Conservation (phyloP, 1,140 invertebrate species). For the Meloidogyne chitwoodi region DNA sequence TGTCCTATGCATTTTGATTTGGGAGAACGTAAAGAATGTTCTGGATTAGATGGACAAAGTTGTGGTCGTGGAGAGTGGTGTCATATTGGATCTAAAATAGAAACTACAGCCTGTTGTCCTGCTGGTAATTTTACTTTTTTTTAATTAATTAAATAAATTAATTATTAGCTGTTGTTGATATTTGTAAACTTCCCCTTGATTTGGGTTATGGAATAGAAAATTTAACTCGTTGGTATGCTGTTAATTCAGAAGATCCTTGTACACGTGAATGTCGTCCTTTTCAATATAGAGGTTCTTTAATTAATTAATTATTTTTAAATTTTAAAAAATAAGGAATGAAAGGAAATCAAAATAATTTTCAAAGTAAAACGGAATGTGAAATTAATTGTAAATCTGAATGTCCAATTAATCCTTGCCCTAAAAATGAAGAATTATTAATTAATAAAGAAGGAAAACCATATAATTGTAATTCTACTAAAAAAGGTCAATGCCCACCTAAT, state of each 20-base stretch:
- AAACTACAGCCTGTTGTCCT: slow-evolving; percentile 55
- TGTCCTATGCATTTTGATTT: slow-evolving; percentile 44
- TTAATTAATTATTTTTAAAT: neutral
- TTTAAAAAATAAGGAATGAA: slow-evolving; percentile 43
- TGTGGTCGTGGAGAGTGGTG: slow-evolving; percentile 53
- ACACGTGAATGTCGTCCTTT: slow-evolving; percentile 52
- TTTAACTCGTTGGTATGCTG: slow-evolving; percentile 59
- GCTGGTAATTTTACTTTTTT: slow-evolving; percentile 31
- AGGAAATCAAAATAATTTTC: slow-evolving; percentile 52
- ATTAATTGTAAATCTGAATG: slow-evolving; percentile 37
- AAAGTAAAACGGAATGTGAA: slow-evolving; percentile 38
- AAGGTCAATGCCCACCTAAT: slow-evolving; percentile 45
- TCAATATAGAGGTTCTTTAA: slow-evolving; percentile 7
- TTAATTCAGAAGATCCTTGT: slow-evolving; percentile 51
- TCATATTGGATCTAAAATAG: slow-evolving; percentile 44
- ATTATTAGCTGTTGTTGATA: slow-evolving; percentile 41
- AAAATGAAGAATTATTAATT: slow-evolving; percentile 44
- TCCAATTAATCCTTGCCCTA: slow-evolving; percentile 49
- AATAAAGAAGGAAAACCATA: slow-evolving; percentile 47
- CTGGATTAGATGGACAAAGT: slow-evolving; percentile 15
- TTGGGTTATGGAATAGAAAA: slow-evolving; percentile 50
- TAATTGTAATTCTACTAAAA: slow-evolving; percentile 40
- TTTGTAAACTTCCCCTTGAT: slow-evolving; percentile 53
- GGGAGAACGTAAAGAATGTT: slow-evolving; percentile 41
- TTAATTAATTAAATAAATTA: slow-evolving; percentile 17